phyloP scores from a whole-genome alignment of 1,140 invertebrate genomes.

The Bathynomus jamesi region DNA sequence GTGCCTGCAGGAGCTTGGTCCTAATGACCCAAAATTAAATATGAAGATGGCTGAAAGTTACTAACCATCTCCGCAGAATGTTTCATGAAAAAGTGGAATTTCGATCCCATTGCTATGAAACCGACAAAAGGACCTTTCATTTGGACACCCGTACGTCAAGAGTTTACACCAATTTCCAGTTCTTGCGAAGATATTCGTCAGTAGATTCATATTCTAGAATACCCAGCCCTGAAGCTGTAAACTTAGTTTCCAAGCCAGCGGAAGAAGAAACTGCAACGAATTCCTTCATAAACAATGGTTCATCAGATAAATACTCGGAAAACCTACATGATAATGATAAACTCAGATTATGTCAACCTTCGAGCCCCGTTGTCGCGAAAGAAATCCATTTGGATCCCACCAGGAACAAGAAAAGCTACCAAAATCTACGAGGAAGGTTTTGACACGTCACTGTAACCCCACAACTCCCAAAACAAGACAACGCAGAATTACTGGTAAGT shows the following conservation, averaged over 20 bases:
- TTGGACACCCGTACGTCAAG: conserved; percentile 8
- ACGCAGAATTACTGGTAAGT: not conserved
- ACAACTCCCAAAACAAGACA: not conserved
- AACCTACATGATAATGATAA: not conserved
- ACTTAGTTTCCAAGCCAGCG: not conserved
- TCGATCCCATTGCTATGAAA: conserved; percentile 7
- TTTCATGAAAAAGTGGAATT: conserved; percentile 23
- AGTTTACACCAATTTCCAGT: too few relatives aligned
- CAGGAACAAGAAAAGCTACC: not conserved
- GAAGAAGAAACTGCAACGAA: not conserved
- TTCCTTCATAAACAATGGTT: not conserved
- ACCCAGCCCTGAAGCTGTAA: not conserved
- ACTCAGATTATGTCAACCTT: not conserved
- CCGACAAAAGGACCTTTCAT: conserved; percentile 8
- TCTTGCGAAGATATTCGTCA: too few relatives aligned
- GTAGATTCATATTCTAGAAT: too few relatives aligned
- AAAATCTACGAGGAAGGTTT: not conserved
- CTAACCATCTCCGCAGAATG: conserved; percentile 15
- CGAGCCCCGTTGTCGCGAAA: too few relatives aligned
- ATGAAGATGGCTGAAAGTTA: conserved; percentile 15
- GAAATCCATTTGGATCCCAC: too few relatives aligned
- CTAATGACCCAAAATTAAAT: conserved; percentile 19
- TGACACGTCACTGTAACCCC: not conserved
- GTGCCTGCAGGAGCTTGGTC: conserved; percentile 16
- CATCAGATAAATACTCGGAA: not conserved